Conservation (phyloP, 2,797 vertebrate genomes). For the Myotis myotis region DNA sequence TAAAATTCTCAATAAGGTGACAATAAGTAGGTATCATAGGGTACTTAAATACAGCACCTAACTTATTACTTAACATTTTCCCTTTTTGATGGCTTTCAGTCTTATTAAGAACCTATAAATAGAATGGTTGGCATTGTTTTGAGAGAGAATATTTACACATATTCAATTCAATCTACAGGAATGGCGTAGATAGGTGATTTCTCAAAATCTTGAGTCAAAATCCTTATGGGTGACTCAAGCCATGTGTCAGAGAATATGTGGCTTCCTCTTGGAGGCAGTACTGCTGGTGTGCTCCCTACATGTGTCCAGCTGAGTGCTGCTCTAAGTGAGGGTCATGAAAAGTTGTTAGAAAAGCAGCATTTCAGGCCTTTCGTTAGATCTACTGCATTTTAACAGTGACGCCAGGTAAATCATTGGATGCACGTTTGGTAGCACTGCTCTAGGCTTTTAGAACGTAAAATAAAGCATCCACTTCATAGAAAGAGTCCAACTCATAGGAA, state of each 20-base stretch:
- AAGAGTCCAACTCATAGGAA: not conserved
- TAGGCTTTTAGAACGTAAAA: not conserved
- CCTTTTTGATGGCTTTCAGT: not conserved
- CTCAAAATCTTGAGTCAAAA: not conserved
- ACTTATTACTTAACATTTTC: not conserved
- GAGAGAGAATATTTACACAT: not conserved
- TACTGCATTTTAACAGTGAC: not conserved
- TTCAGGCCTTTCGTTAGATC: not conserved
- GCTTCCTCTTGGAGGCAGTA: rapidly evolving
- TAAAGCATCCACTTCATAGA: not conserved
- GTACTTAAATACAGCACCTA: not conserved
- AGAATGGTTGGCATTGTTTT: not conserved
- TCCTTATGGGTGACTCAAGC: rapidly evolving
- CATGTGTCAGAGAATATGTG: not conserved
- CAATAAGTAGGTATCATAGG: not conserved
- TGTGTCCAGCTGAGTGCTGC: not conserved
- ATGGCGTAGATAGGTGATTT: not conserved
- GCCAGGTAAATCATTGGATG: not conserved
- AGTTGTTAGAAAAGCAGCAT: not conserved
- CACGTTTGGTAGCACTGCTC: not conserved
- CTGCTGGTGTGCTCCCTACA: not conserved
- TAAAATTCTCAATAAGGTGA: not conserved
- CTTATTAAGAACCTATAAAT: not conserved
- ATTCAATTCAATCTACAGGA: not conserved
- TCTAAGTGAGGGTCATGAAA: not conserved